These are phyloP conservation scores for Macroteleia sp. DNA, from an alignment of 2,888 invertebrate genomes.

Conservation along the genomic window DNA sequence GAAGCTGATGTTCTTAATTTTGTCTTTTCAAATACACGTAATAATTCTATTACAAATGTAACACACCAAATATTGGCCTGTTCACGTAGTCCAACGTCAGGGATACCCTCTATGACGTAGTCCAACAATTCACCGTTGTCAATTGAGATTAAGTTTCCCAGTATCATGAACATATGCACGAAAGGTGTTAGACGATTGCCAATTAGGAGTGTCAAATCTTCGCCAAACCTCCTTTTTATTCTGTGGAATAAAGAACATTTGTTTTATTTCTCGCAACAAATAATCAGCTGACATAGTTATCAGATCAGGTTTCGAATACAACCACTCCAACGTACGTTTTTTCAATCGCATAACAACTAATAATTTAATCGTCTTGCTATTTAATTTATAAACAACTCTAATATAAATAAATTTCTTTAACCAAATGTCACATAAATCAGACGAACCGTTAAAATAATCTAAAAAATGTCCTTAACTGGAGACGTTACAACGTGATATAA, in stretches of 20 bases:
- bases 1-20: not conserved
- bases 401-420: too few species aligned
- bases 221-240: not conserved
- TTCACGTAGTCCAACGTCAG: not conserved
- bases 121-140: not conserved
- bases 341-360: conserved; percentile 1
- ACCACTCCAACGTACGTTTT: not conserved
- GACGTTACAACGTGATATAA: too few species aligned
- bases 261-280: not conserved
- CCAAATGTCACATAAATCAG: too few species aligned
- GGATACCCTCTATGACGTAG: too few species aligned
- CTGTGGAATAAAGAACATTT: conserved; percentile 4
- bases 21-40: conserved; percentile 9
- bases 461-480: too few species aligned
- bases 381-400: too few species aligned
- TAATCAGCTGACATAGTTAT: not conserved
- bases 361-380: not conserved
- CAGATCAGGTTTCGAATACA: not conserved
- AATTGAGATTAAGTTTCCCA: not conserved
- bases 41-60: not conserved
- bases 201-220: not conserved
- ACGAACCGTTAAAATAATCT: too few species aligned
- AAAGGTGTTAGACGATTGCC: conserved; percentile 4
- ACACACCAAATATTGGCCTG: conserved; percentile 11
- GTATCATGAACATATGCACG: not conserved